Base-by-base conservation (phyloP, 2,113 vertebrate species). In the Leucoraja erinaceus region DNA sequence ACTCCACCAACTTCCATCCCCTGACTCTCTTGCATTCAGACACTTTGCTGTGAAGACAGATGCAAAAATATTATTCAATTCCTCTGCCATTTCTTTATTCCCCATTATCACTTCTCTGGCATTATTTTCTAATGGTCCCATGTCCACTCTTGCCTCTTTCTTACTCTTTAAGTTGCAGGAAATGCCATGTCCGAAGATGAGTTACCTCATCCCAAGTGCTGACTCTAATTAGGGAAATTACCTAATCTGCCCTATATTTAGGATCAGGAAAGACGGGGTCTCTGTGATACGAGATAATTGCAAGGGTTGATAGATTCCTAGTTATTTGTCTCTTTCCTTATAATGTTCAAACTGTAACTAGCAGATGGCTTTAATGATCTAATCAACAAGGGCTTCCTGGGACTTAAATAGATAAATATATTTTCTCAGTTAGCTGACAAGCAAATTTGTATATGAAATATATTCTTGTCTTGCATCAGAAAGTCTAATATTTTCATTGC, bases 361-460 rank as follows among this genome's bases (percentile, higher is more conserved):
- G 54, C 56, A 86, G 56, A 61, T 61, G 81, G 81, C 81, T 25
- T 86, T 56, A 59, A 86, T 86, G 81, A 86, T 86, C 59, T 61
- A 28, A 86, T 86, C 59, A 86, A 4, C 81, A 86, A 61, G 56
- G 81, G 25, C 56, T 86, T 86, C 56, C 81, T 86, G 56, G 25
- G 9, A 86, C 9, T 59, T 81, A 81, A 81, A 81, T 81, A 56
- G 56, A 25, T 86, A 61, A 86, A 86, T 28, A 86, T 28, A 61
- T 86, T 86, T 86, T 54, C 56, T 86, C 59, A 86, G 81, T 86
- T 86, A 59, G 6, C 81, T n/a, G n/a, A 86, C 81, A 86, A 59
- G 28, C 56, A 22, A 86, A 86, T 61, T 86, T 86, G 56, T 86
- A 5, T 25, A 56, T 61, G 25, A 86, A 59, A 86, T 59, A n/a